A percentile compares a stretch with the other conserved stretches of the same genome.
These are phyloP conservation scores for Nipponacmea schrenckii DNA, from an alignment of 2,888 invertebrate species.

Conservation along the genomic window DNA sequence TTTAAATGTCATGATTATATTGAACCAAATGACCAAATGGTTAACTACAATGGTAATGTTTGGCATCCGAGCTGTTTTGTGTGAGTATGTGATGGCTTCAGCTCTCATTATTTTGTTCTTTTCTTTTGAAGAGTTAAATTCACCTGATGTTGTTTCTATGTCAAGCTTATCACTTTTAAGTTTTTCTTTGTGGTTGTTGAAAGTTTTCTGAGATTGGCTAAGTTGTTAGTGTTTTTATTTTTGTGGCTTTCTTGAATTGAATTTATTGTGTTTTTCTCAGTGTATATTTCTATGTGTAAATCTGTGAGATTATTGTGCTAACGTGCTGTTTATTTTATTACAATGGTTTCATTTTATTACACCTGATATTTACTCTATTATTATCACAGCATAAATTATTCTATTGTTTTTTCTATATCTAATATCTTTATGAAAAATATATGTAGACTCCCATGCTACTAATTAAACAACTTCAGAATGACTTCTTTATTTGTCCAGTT, in stretches of 20 bases:
- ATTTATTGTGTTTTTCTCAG: background rate
- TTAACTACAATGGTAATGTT: conserved; percentile 95
- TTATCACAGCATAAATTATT: too few relatives aligned
- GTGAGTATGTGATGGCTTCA: conserved; percentile 70
- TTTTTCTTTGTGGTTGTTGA: conserved; percentile 14
- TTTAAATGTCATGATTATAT: conserved; percentile 70
- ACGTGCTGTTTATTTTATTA: background rate
- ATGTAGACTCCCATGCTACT: too few relatives aligned
- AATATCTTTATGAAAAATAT: too few relatives aligned
- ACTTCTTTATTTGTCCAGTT: too few relatives aligned
- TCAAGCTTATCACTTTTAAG: background rate
- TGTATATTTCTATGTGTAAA: background rate
- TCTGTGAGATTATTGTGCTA: background rate
- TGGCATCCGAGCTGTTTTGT: conserved; percentile 99
- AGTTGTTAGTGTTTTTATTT: background rate
- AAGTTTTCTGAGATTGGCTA: background rate
- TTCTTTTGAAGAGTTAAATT: background rate
- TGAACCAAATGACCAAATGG: conserved; percentile 95
- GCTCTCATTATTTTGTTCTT: background rate
- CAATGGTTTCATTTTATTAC: background rate
- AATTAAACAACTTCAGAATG: too few relatives aligned
- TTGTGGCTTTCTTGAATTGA: background rate
- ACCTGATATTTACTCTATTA: too few relatives aligned
- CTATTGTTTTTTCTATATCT: too few relatives aligned
- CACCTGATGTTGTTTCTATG: background rate